Evolutionary conservation across 2,888 invertebrate genomes (phyloP), one percentile per base, ranked within the genome.

Genomic region (Epinotia ramella): DNA sequence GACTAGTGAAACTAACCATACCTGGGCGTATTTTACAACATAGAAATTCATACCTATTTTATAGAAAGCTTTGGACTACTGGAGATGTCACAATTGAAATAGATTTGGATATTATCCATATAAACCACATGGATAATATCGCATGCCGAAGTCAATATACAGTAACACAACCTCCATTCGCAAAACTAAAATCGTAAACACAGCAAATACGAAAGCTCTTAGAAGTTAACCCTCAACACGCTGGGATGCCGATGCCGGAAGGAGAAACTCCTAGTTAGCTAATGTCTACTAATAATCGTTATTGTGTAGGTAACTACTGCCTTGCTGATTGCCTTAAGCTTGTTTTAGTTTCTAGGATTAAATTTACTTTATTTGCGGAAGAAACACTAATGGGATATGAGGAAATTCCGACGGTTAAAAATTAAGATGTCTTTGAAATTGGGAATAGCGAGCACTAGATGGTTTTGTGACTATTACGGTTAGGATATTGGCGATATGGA

Each of bases 251-350:
- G 84, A 82, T 86, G 65, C 79, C 82, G 81, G 84, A 81, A 86
- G 65, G 84, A 84, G 83, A 83, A 84, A 84, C 86, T 87, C 87
- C 85, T 86, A 86, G 86, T 74, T 86, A 86, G 87, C 87, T 90
- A 91, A 91, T 89, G 89, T 85, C 81, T 80, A 83, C 88, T 88
- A 89, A 91, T 93, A 91, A 91, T 87, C 90, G 88, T 93, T 92
- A 92, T 88, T 88, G 83, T 89, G 82, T 78, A 87, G 88, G 88
- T 89, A 90, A 91, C 87, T 88, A 83, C 87, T 85, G 88, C 86
- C 84, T 86, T 81, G 84, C 87, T 88, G 89, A 91, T 90, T 91
- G 88, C 86, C 85, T 86, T 78, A 84, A 87, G 88, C 87, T 90
- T 70, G 33, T 28, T 24, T 40, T 44, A 44, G 57, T 12, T 40